phyloP scores from a whole-genome alignment of 2,888 invertebrate genomes.

The Melieria crassipennis region DNA sequence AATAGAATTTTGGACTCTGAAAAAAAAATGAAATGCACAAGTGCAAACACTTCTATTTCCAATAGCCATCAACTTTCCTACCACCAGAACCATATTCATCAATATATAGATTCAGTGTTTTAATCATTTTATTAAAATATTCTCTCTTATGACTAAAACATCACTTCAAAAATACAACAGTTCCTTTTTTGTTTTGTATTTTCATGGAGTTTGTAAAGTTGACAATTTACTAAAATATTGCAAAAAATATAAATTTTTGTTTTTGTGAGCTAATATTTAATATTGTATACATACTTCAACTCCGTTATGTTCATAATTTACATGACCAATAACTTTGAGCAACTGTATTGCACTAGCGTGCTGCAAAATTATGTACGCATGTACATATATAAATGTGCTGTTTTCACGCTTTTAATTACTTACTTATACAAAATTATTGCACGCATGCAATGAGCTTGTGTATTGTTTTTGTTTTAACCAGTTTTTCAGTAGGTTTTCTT shows the following conservation, averaged over 20 bases:
- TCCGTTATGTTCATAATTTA: constrained; percentile 5
- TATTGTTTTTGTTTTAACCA: constrained; percentile 17
- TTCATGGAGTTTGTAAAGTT: background rate
- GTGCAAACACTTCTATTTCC: no score
- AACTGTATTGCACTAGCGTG: constrained; percentile 26
- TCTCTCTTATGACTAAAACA: background rate
- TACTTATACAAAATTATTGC: background rate
- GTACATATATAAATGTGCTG: background rate
- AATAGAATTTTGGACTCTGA: no score
- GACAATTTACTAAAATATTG: constrained; percentile 22
- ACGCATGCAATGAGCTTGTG: background rate
- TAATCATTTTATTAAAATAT: constrained; percentile 2
- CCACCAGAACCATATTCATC: no score
- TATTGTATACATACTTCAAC: constrained; percentile 5
- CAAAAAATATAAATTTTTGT: constrained; percentile 23
- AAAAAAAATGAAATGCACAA: no score
- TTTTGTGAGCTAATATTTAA: constrained; percentile 8
- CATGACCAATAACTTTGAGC: constrained; percentile 25
- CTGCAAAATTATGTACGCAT: background rate
- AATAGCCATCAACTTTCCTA: no score
- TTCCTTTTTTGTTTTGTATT: background rate
- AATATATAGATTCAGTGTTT: no score
- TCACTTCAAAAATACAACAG: background rate
- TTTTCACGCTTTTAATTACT: no score
- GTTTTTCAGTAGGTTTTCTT: constrained; percentile 7